Conservation (phyloP, 2,113 vertebrate genomes). For the Strix aluco region DNA sequence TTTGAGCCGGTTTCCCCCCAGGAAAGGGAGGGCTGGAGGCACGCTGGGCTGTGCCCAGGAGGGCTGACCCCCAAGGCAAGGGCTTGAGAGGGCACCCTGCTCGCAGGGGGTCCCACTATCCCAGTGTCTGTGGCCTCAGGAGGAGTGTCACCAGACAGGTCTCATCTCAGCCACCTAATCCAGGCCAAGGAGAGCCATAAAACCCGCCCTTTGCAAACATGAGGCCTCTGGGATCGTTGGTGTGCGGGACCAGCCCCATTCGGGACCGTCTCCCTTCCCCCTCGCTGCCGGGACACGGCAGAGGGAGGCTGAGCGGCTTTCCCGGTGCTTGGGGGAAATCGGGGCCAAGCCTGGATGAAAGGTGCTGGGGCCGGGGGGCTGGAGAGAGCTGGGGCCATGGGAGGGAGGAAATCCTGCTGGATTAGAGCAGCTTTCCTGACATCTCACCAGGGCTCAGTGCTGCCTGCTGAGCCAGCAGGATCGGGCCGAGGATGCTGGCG, state of each 20-base stretch:
- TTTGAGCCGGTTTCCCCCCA: not conserved
- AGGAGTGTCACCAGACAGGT: not conserved
- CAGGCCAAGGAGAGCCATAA: not conserved
- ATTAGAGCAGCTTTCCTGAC: constrained; percentile 21
- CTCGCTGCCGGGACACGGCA: accelerated
- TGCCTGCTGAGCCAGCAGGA: constrained; percentile 32
- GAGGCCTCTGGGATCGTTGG: not conserved
- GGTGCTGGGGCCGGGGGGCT: not conserved
- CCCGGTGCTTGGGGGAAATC: not conserved
- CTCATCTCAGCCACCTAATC: not conserved
- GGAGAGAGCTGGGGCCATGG: not conserved
- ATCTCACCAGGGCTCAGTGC: not conserved
- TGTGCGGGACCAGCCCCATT: not conserved
- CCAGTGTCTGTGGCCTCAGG: not conserved
- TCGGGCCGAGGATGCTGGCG: not conserved
- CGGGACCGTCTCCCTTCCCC: not conserved
- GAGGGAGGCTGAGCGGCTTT: not conserved
- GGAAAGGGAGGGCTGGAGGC: too few relatives aligned
- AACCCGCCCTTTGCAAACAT: constrained; percentile 5
- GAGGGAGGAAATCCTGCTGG: constrained; percentile 39
- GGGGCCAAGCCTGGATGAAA: constrained; percentile 44
- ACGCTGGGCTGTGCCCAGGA: not conserved
- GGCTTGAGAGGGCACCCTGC: not conserved
- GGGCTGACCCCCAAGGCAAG: not conserved
- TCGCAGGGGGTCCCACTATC: accelerated